Conservation (phyloP, 2,888 invertebrate species). For the Drosophila greeni region DNA sequence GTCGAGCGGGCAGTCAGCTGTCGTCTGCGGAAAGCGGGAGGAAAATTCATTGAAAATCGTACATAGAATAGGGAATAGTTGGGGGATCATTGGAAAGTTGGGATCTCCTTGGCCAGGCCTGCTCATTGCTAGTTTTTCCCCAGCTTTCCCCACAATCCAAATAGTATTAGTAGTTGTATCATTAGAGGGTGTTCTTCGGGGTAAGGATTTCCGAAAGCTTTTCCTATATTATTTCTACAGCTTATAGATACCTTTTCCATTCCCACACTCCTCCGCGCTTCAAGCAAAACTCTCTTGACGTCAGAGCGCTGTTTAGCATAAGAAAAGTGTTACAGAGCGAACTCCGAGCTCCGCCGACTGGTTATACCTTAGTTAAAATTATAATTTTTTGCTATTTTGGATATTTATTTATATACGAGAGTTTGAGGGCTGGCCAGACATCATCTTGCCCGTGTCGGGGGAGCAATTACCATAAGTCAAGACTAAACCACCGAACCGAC, state of each 20-base stretch:
- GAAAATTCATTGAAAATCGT: not conserved
- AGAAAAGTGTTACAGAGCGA: conserved; percentile 3
- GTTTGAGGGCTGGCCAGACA: conserved; percentile 5
- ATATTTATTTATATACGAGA: not conserved
- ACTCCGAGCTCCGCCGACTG: not conserved
- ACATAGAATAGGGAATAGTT: not conserved
- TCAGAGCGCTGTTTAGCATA: conserved; percentile 2
- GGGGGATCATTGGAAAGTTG: not conserved
- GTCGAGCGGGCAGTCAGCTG: conserved; percentile 69
- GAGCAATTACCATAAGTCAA: conserved; percentile 34
- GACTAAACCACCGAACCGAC: conserved; percentile 22
- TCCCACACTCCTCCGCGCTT: not conserved
- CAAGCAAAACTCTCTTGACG: not conserved
- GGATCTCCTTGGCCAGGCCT: not conserved
- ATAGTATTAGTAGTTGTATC: not conserved
- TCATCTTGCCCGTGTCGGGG: conserved; percentile 1
- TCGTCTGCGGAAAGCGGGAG: conserved; percentile 39
- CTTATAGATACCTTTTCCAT: not conserved
- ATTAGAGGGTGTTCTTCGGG: not conserved
- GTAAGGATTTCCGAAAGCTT: not conserved
- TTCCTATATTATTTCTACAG: not conserved
- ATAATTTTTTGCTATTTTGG: not conserved
- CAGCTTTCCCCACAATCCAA: not conserved
- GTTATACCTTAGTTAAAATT: conserved; percentile 1
- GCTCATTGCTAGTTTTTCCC: not conserved